Base-by-base conservation (phyloP, 2,113 vertebrate species). In the Myrmophylax atrothorax region DNA sequence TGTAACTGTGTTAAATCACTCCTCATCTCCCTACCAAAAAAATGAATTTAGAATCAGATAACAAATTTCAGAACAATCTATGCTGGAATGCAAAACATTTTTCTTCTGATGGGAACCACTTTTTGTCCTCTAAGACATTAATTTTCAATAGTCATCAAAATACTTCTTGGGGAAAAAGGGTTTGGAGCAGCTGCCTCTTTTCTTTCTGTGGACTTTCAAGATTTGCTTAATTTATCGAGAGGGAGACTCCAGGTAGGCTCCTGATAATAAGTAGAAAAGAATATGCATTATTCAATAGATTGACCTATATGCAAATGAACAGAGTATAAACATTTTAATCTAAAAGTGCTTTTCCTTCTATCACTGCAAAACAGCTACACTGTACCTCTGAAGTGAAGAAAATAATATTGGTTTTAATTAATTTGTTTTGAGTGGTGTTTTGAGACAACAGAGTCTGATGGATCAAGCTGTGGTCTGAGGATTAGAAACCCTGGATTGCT, bases 251-350 rank as follows among this genome's bases (percentile, higher is more conserved):
- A 81, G 80, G 78, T 91, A 81, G 42, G 46, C 22, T 76, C 9
- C 3, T 74, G 42, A 59, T 80, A 87, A 64, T 70, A 90, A 83
- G 19, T 29, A 31, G 16, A 80, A 82, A 2, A 84, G 13, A 89
- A 44, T 38, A 75, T 89, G 38, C 16, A 93, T 92, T 92, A 94
- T 93, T 96, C 55, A 84, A 35, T 23, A 83, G 59, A 35, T 60
- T 96, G 72, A 85, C 46, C 33, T 86, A 46, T 75, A 87, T 55
- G 49, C 35, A 95, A 90, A 94, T 85, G 29, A 86, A 58, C 19
- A 69, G 42, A 63, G 38, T 33, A n/a, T 83, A 81, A 87, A 78
- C 82, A 80, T 91, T 86, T 87, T 92, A 83, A 87, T 47, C 16
- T 88, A 72, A 81, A 90, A 68, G 6, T 73, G 24, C 7, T 84